Conservation (phyloP, 2,888 invertebrate genomes). For the Aporophyla lueneburgensis region DNA sequence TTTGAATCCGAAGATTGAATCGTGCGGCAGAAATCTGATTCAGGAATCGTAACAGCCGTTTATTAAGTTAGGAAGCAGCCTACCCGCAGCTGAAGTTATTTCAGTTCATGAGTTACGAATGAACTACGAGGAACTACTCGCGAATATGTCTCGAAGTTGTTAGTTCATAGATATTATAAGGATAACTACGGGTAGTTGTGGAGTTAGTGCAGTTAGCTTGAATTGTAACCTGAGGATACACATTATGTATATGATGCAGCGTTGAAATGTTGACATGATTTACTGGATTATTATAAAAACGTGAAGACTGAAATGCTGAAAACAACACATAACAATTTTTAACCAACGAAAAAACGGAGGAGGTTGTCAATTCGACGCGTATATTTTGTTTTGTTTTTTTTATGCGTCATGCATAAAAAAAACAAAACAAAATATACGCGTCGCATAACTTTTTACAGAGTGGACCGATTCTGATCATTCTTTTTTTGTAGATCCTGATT, state of each 20-base stretch:
- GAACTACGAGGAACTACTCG: conserved; percentile 61
- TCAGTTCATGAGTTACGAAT: conserved; percentile 64
- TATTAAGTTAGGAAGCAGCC: conserved; percentile 54
- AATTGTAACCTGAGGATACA: conserved; percentile 56
- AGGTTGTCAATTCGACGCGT: too few species aligned
- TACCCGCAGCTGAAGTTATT: conserved; percentile 66
- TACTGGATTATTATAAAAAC: not conserved
- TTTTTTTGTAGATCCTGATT: not conserved
- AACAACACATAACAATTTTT: conserved; percentile 1
- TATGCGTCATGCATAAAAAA: too few species aligned
- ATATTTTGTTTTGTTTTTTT: too few species aligned
- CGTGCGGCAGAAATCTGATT: conserved; percentile 35
- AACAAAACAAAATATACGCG: too few species aligned
- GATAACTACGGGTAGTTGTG: conserved; percentile 57
- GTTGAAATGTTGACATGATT: not conserved
- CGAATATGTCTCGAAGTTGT: conserved; percentile 68
- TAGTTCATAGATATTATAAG: conserved; percentile 61
- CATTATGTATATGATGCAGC: conserved; percentile 14
- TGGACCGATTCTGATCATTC: too few species aligned
- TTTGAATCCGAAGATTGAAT: conserved; percentile 49
- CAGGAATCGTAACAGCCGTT: conserved; percentile 50
- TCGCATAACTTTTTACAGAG: too few species aligned
- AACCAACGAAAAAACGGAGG: too few species aligned
- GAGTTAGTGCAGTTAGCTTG: conserved; percentile 62
- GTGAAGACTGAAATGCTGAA: conserved; percentile 1